Evolutionary conservation across 2,797 vertebrate species (phyloP).

Genomic region (Delichon dasypus): DNA sequence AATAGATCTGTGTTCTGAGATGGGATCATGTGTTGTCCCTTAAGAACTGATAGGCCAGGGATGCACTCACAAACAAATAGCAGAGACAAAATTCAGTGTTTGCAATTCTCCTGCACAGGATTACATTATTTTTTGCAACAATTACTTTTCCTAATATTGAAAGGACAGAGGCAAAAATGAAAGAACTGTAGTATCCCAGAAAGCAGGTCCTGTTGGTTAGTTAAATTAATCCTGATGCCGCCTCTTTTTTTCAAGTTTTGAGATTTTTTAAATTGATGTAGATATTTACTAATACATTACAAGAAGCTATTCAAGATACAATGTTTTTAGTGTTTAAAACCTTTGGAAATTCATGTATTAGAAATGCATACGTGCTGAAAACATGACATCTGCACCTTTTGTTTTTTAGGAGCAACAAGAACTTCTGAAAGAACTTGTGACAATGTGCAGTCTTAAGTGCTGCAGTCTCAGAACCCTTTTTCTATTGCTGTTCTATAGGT

Average conservation of each 20-base stretch:
- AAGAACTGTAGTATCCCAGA: background rate
- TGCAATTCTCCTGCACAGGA: background rate
- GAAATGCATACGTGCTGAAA: background rate
- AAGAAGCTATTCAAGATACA: background rate
- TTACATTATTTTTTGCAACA: background rate
- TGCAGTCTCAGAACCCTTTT: slow-evolving; percentile 20
- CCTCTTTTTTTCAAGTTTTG: background rate
- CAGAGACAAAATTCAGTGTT: background rate
- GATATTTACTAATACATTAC: background rate
- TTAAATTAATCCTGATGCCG: background rate
- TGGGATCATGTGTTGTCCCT: background rate
- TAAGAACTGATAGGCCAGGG: background rate
- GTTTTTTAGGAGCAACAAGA: slow-evolving; percentile 14
- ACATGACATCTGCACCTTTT: background rate
- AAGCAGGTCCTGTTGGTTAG: background rate
- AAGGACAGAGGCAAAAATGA: background rate
- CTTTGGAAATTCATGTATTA: background rate
- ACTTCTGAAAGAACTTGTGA: slow-evolving; percentile 1
- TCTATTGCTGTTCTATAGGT: slow-evolving; percentile 49
- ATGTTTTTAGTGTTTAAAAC: background rate
- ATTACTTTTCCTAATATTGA: background rate
- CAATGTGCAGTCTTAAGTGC: slow-evolving; percentile 20
- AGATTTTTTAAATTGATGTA: background rate
- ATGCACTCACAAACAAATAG: background rate
- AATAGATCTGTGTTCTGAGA: background rate